Percentiles rank a stretch among this genome's conserved stretches.
Conservation (phyloP, 2,113 vertebrate species). For the Pluvialis apricaria region DNA sequence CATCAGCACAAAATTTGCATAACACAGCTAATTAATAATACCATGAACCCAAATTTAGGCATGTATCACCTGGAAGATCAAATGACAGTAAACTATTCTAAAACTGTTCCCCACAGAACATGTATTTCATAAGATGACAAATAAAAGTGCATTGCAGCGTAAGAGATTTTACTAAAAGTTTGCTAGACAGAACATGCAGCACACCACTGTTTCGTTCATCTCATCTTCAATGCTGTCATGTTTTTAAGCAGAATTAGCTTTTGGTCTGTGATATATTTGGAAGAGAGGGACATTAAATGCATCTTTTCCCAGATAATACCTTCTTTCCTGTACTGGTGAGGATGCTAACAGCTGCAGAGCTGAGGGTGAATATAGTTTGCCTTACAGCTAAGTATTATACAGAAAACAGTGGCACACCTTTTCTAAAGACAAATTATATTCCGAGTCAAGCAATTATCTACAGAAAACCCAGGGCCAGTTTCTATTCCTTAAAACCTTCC, state of each 20-base stretch:
- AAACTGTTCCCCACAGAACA: not conserved
- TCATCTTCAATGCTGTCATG: rapidly evolving
- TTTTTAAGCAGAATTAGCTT: not conserved
- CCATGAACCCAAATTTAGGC: not conserved
- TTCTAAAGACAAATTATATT: not conserved
- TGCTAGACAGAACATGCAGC: not conserved
- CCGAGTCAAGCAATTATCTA: not conserved
- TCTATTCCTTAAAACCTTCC: not conserved
- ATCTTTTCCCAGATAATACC: not conserved
- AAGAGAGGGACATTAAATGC: not conserved
- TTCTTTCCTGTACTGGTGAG: not conserved
- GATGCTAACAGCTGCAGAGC: not conserved
- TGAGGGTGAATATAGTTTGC: not conserved
- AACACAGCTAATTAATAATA: too few species aligned
- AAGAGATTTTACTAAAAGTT: not conserved
- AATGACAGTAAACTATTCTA: not conserved
- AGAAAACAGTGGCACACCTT: not conserved
- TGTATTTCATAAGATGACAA: rapidly evolving
- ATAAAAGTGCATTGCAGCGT: rapidly evolving
- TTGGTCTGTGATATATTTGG: not conserved
- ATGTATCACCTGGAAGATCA: not conserved
- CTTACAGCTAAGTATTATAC: too few species aligned
- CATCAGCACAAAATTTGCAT: too few species aligned
- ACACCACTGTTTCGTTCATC: rapidly evolving
- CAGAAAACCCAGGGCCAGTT: not conserved